Base-by-base conservation (phyloP, 2,888 invertebrate genomes). In the Chaetoderma sp. region DNA sequence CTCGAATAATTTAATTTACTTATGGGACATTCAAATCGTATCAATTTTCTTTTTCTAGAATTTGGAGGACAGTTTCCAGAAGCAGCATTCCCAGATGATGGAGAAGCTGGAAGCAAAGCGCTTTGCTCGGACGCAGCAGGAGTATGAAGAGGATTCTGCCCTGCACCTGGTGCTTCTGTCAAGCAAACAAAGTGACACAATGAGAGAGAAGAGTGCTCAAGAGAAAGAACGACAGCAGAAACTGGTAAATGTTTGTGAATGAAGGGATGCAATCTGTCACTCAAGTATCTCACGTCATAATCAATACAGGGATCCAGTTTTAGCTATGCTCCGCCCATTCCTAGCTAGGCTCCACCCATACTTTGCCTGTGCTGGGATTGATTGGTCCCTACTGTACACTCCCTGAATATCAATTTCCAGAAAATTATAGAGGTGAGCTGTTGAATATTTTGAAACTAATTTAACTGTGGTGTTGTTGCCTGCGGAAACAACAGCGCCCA, bases 141-240 rank as follows among this genome's bases (percentile, higher is more conserved):
- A 69, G 63, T 67, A 65, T 23, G 65, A 71, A 49, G 59, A 52
- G 27, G 63, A 67, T 18, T 49, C 63, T 8, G 68, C 70, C 21
- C 18, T 55, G 10, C 50, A 70, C 2, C 50, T 79, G 55, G 28
- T 78, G 8, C 56, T 72, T 30, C 61, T 75, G 60, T 72, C 73
- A 8, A 60, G 73, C 49, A 69, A 67, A 30, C 72, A 74, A 50
- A 49, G 68, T 2, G 65, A 71, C 44, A 63, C 65, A 18, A 47
- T 64, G 16, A 36, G 67, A 39, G 70, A 77, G 27, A 62, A 58
- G 32, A 49, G 65, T 3, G 63, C 68, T 23, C 56, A 63, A 21
- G 77, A 77, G 47, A 68, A 67, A 39, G 61, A 60, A n/a, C 71
- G 71, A 55, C 78, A 78, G 30, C 50, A 64, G 21, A 73, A 64